phyloP scores from a whole-genome alignment of 1,140 invertebrate genomes.

The Hesperophylax magnus region DNA sequence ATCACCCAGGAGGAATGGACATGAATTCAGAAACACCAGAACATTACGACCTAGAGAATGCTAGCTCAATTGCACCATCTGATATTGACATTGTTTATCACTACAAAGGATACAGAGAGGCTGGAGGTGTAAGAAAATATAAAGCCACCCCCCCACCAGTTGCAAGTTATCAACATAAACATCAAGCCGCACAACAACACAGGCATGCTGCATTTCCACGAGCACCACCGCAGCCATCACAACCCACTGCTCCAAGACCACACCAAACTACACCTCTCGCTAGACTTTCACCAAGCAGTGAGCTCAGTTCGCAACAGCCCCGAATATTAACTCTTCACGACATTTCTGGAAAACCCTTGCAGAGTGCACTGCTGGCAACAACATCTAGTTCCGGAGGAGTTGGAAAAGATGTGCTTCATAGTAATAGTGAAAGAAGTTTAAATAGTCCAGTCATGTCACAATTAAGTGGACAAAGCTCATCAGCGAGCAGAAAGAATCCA shows the following conservation, averaged over 20 bases:
- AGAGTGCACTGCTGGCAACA: conserved; percentile 89
- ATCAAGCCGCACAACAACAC: conserved; percentile 78
- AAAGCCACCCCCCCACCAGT: conserved; percentile 85
- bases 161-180: conserved; percentile 83
- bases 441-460: conserved; percentile 94
- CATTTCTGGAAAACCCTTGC: conserved; percentile 92
- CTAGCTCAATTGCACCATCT: conserved; percentile 96
- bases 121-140: conserved; percentile 85
- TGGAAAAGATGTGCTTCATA: conserved; percentile 86
- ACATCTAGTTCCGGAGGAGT: conserved; percentile 89
- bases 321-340: conserved; percentile 93
- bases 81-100: conserved; percentile 98
- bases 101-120: conserved; percentile 92
- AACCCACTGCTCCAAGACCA: conserved; percentile 76
- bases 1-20: conserved; percentile 75
- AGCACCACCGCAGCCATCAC: conserved; percentile 78
- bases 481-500: conserved; percentile 78
- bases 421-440: conserved; percentile 90
- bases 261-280: conserved; percentile 92
- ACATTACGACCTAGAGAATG: conserved; percentile 97
- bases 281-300: conserved; percentile 90
- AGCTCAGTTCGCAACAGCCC: conserved; percentile 91
- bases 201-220: conserved; percentile 77
- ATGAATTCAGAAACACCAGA: conserved; percentile 90
- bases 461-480: conserved; percentile 86